Evolutionary conservation across 2,888 invertebrate genomes (phyloP), one percentile per base, ranked within the genome.

Genomic region (Cerastoderma edule): DNA sequence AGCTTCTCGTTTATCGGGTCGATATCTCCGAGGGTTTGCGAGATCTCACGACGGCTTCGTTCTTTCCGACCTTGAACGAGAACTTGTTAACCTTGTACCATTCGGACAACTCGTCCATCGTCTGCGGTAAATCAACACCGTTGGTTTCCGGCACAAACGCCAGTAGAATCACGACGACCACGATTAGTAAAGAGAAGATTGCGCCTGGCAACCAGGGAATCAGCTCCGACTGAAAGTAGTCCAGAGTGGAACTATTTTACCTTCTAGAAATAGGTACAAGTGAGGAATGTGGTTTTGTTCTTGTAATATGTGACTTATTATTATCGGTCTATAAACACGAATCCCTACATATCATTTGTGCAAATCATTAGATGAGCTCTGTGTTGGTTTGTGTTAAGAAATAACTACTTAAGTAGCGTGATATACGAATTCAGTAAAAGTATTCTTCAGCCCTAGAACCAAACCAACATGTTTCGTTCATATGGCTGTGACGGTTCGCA

Each of bases 101-200:
- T 22, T 63, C 56, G 10, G 80, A 77, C 13, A 84, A 63, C 28
- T 78, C 83, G 0, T 75, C 73, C 16, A 84, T 75, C 0, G 82
- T 77, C 68, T 78, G 80, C 1, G 84, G 83, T 2, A 84, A 67
- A 39, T 83, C 80, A 2, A 78, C 67, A 0, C 84, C 84, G 39
- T 72, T 77, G 22, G 84, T 84, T 63, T 84, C 84, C 56, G 84
- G 84, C 13, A 84, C 63, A 35, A 72, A 83, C 0, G 79, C 63
- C n/a, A 81, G 28, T 8, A 79, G 44, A 1, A 77, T 33, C 0
- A 75, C 57, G 1, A 69, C 60, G 2, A 81, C 48, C 13, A 81
- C 0, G 46, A 75, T 77, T 60, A 78, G 28, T 0, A 67, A 65
- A 13, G 79, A 54, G 63, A 78, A 83, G n/a, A 83, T 75, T 1